phyloP scores from a whole-genome alignment of 37 sponge, comb jelly and placozoan species.

The Chondrilla cf. caribensis region DNA sequence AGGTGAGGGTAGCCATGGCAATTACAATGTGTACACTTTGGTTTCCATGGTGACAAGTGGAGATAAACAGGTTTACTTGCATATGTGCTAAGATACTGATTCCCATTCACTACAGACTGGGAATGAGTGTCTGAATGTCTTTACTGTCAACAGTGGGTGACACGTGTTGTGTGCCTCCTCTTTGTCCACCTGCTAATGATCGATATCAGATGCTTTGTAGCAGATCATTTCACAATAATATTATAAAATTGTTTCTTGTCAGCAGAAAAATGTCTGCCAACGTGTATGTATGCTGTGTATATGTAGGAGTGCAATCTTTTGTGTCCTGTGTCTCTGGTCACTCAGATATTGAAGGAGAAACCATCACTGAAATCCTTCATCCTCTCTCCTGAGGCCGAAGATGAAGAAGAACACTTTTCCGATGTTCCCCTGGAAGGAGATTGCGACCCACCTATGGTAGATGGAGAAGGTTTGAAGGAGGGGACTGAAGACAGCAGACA shows the following conservation, averaged over 20 bases:
- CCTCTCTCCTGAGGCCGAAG: constrained; percentile 57
- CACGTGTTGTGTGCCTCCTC: no score
- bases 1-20: constrained; percentile 40
- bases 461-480: neutral
- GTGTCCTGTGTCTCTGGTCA: neutral
- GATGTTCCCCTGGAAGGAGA: constrained; percentile 41
- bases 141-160: no score
- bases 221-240: no score
- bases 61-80: no score
- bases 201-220: no score
- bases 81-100: no score
- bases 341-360: constrained; percentile 61
- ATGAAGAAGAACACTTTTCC: constrained; percentile 65
- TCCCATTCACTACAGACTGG: no score
- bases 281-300: neutral
- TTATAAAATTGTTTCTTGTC: neutral
- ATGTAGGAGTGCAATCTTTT: neutral
- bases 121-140: no score
- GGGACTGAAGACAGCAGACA: constrained; percentile 2
- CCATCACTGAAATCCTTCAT: constrained; percentile 68
- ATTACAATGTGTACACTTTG: no score
- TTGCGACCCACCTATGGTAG: neutral
- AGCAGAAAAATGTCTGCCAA: neutral
- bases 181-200: no score
- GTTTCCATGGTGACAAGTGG: no score